A percentile compares a stretch with the other conserved stretches of the same genome.
Conservation (phyloP, 2,113 vertebrate genomes). For the Tinamus guttatus region DNA sequence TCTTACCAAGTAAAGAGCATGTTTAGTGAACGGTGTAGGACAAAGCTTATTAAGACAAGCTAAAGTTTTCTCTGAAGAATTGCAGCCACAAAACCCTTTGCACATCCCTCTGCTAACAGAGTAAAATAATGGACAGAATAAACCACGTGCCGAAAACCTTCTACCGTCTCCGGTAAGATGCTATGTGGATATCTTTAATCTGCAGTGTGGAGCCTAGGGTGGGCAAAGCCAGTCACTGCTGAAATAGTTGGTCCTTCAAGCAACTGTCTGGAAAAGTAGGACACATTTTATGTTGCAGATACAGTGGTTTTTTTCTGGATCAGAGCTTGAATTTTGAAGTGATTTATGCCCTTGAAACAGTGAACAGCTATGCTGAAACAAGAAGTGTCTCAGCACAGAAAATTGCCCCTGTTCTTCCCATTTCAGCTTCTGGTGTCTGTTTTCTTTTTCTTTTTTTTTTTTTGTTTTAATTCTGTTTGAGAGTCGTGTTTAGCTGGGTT, state of each 20-base stretch:
- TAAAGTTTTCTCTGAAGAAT: constrained; percentile 2
- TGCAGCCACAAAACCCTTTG: neutral
- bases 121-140: neutral
- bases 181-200: constrained; percentile 28
- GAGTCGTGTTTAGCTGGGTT: neutral
- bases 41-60: neutral
- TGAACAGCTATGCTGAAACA: neutral
- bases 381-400: neutral
- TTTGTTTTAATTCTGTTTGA: neutral
- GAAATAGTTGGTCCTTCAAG: constrained; percentile 13
- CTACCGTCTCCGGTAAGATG: constrained; percentile 2
- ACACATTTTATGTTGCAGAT: constrained; percentile 2
- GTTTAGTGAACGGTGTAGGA: constrained; percentile 12
- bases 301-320: neutral
- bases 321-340: constrained; percentile 22
- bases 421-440: constrained; percentile 3
- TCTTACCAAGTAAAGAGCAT: neutral
- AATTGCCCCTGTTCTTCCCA: constrained; percentile 8
- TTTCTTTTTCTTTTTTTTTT: neutral
- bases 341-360: constrained; percentile 35
- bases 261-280: constrained; percentile 1
- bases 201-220: neutral
- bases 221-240: neutral
- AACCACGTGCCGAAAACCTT: constrained; percentile 39
- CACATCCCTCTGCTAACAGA: constrained; percentile 1